phyloP scores from a whole-genome alignment of 2,797 vertebrate species.

The Kryptopterus vitreolus region DNA sequence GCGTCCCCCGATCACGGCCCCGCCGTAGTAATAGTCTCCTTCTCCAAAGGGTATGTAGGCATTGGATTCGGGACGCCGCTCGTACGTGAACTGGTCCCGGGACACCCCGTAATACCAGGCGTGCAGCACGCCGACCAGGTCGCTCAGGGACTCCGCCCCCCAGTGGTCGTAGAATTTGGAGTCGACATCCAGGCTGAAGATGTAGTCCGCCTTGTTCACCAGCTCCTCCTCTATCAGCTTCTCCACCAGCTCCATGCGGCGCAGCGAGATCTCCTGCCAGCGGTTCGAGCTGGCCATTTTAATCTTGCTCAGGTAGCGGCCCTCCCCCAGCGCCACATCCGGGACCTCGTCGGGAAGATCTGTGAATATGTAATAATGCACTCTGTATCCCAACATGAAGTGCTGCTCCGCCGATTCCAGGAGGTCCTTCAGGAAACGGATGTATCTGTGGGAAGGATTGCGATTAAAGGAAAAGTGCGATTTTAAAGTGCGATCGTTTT shows the following conservation, averaged over 20 bases:
- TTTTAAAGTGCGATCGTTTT: too few species aligned
- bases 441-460: constrained; percentile 58
- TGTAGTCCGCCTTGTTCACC: constrained; percentile 62
- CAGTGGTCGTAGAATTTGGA: constrained; percentile 63
- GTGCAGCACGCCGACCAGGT: constrained; percentile 71
- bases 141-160: constrained; percentile 74
- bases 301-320: background rate
- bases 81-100: too few species aligned
- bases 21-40: too few species aligned
- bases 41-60: too few species aligned
- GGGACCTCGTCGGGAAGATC: constrained; percentile 55
- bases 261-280: constrained; percentile 69
- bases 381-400: constrained; percentile 64
- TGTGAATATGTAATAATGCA: constrained; percentile 69
- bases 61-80: too few species aligned
- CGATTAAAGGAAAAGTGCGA: too few species aligned
- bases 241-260: constrained; percentile 66
- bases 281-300: constrained; percentile 25
- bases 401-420: constrained; percentile 65
- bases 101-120: constrained; percentile 53
- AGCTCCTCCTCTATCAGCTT: constrained; percentile 53
- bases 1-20: too few species aligned
- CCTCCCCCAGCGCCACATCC: fast-evolving
- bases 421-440: constrained; percentile 54
- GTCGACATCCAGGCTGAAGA: constrained; percentile 67